Evolutionary conservation across 2,888 invertebrate genomes (phyloP).

Genomic region (Nomada lathburiana): DNA sequence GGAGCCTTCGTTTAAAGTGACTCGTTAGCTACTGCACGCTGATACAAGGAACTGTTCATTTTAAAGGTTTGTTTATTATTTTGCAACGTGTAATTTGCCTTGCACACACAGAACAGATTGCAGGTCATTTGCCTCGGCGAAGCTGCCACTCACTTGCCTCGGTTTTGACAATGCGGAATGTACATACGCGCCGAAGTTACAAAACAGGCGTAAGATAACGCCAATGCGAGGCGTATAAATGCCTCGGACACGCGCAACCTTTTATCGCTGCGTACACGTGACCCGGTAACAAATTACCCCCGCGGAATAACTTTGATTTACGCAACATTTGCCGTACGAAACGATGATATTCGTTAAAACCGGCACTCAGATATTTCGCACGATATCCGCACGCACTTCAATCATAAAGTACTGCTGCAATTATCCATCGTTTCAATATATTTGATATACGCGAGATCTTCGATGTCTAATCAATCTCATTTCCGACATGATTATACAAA

Average conservation of each 20-base stretch:
- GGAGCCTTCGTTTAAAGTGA: not conserved
- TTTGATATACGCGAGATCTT: no score
- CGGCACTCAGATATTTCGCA: conserved; percentile 6
- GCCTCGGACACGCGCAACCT: conserved; percentile 15
- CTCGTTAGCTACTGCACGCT: not conserved
- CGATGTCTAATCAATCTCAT: not conserved
- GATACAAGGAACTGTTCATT: not conserved
- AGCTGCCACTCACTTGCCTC: not conserved
- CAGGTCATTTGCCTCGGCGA: conserved; percentile 6
- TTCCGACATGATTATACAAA: not conserved
- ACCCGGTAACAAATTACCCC: conserved; percentile 46
- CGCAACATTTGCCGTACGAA: conserved; percentile 11
- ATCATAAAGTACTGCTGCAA: not conserved
- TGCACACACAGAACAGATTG: not conserved
- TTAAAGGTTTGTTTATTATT: conserved; percentile 11
- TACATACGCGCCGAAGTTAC: not conserved
- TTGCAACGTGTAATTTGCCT: conserved; percentile 12
- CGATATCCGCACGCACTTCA: not conserved
- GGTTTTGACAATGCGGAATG: not conserved
- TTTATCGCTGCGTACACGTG: conserved; percentile 21
- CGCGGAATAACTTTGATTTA: conserved; percentile 13
- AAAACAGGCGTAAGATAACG: conserved; percentile 31
- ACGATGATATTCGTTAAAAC: conserved; percentile 47
- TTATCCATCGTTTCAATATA: not conserved
- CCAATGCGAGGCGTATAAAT: conserved; percentile 38